Evolutionary conservation across 2,888 invertebrate genomes (phyloP).

Genomic region (Endomychus coccineus): DNA sequence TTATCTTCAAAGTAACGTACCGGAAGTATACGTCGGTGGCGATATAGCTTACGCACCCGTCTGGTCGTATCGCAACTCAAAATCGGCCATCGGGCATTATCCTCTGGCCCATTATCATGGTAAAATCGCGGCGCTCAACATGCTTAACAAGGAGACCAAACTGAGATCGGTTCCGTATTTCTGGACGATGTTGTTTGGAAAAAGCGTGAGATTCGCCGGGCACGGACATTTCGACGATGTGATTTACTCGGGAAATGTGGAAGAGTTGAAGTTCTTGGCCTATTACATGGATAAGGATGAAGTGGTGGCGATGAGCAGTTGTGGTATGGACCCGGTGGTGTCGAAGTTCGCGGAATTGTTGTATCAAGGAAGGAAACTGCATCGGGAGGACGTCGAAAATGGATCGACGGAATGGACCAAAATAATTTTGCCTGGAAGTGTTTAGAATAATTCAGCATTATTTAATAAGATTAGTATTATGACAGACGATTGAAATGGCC

Average conservation of each 20-base stretch:
- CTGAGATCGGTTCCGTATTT: slow-evolving; percentile 80
- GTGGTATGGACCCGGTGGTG: slow-evolving; percentile 81
- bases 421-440: slow-evolving; percentile 13
- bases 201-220: slow-evolving; percentile 58
- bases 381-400: slow-evolving; percentile 56
- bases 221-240: slow-evolving; percentile 66
- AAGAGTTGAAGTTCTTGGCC: slow-evolving; percentile 67
- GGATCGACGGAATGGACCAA: slow-evolving; percentile 61
- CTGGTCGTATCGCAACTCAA: slow-evolving; percentile 51
- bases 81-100: slow-evolving; percentile 80
- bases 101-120: slow-evolving; percentile 91
- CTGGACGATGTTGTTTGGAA: slow-evolving; percentile 83
- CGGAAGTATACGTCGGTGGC: slow-evolving; percentile 82
- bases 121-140: slow-evolving; percentile 76
- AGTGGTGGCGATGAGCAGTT: slow-evolving; percentile 73
- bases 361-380: slow-evolving; percentile 57
- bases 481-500: too few species aligned
- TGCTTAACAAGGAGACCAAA: slow-evolving; percentile 60
- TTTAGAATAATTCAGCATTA: too few species aligned
- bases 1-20: slow-evolving; percentile 69
- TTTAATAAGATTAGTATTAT: too few species aligned
- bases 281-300: slow-evolving; percentile 67
- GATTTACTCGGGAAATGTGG: slow-evolving; percentile 70
- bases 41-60: slow-evolving; percentile 89
- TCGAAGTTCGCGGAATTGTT: slow-evolving; percentile 76